Base-by-base conservation (phyloP, 2,888 invertebrate species). In the Nemoura dubitans region DNA sequence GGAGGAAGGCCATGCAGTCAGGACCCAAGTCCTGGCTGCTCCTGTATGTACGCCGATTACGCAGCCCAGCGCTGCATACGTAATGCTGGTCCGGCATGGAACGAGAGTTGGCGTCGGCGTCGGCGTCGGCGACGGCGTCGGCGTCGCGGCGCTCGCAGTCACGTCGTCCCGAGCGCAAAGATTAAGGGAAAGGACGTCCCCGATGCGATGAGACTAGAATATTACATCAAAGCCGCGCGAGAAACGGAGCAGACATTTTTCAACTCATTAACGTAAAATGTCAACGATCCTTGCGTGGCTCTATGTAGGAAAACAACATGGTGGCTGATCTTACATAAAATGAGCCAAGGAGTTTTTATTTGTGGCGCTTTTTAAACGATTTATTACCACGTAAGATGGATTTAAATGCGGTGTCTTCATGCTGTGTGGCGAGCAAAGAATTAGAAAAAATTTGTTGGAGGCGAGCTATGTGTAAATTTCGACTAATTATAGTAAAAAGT, bases 121-220 rank as follows among this genome's bases (percentile, higher is more conserved):
- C 26, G 10, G 26, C 7, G 27, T 5, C 78, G 78, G n/a, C 78
- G 78, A 10, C 78, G 26, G 27, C 28, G 27, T 3, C 78, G 78
- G n/a, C 27, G n/a, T 29, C 81, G 81, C n/a, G 30, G 28, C 81
- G 81, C 14, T 21, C 28, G 16, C 5, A 25, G 84, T 84, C 84
- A 84, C 84, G 84, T 84, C 43, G 27, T 28, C 27, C 59, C 3
- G 76, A 85, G 83, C 42, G 77, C 87, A 82, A 83, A 87, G 87
- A 87, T 87, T 85, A 87, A 85, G 87, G 87, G 85, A 77, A 43
- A 87, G 87, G 85, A 85, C 85, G 81, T 85, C 85, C 80, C 85
- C n/a, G 77, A 26, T 42, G 59, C 80, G 85, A 85, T 85, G 87
- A 85, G 87, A 85, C 87, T 76, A 77, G 87, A 87, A 87, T 87